These are phyloP conservation scores for Lepus europaeus DNA, from an alignment of 2,113 vertebrate species.

Conservation along the genomic window DNA sequence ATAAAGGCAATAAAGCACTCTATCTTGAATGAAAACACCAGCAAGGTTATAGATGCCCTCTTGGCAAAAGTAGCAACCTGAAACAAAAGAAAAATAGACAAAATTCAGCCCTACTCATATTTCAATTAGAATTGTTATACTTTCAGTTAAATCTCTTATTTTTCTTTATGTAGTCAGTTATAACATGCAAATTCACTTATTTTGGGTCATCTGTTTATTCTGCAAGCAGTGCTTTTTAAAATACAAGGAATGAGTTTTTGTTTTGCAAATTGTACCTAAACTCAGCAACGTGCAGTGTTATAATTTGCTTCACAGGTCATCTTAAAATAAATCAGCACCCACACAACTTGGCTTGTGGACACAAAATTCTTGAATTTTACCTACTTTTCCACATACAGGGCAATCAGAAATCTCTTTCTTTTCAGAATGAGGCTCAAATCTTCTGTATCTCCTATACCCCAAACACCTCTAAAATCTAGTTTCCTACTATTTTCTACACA, in stretches of 20 bases:
- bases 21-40: conserved; percentile 55
- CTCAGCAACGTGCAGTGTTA: not conserved
- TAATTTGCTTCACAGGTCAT: conserved; percentile 48
- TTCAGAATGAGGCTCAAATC: not conserved
- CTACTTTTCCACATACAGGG: conserved; percentile 23
- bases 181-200: conserved; percentile 40
- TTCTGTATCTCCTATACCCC: not conserved
- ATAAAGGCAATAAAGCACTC: conserved; percentile 34
- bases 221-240: conserved; percentile 45
- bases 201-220: conserved; percentile 33
- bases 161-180: not conserved
- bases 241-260: conserved; percentile 44
- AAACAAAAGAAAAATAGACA: conserved; percentile 50
- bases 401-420: conserved; percentile 46
- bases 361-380: conserved; percentile 55
- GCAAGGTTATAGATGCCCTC: conserved; percentile 16
- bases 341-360: conserved; percentile 42
- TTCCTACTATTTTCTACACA: conserved; percentile 55
- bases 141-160: conserved; percentile 26
- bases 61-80: conserved; percentile 64
- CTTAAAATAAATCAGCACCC: conserved; percentile 23
- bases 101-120: conserved; percentile 53
- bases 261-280: conserved; percentile 60
- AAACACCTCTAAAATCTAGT: conserved; percentile 30
- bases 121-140: conserved; percentile 21